phyloP scores from a whole-genome alignment of 2,888 invertebrate species.

The Apomyelois bistriatella region DNA sequence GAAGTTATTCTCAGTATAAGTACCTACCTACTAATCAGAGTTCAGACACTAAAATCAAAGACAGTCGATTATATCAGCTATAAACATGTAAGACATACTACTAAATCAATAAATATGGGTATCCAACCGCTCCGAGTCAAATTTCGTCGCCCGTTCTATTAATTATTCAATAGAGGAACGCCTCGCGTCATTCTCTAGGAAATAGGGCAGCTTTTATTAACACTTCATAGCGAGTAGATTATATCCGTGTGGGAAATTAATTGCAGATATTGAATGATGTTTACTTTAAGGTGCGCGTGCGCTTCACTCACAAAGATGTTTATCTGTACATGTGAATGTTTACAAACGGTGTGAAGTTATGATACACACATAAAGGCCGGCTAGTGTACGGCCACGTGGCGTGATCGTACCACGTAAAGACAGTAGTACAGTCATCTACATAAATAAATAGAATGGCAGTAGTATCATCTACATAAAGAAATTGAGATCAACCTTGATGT shows the following conservation, averaged over 20 bases:
- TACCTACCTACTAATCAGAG: too few species aligned
- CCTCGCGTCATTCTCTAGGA: slow-evolving; percentile 35
- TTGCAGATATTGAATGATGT: slow-evolving; percentile 35
- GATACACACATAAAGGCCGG: slow-evolving; percentile 9
- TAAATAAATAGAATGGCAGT: too few species aligned
- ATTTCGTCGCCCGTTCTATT: slow-evolving; percentile 53
- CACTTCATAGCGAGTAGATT: slow-evolving; percentile 34
- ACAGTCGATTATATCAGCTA: too few species aligned
- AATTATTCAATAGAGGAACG: slow-evolving; percentile 63
- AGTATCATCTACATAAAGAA: too few species aligned
- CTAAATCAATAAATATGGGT: slow-evolving; percentile 25
- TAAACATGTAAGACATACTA: slow-evolving; percentile 5
- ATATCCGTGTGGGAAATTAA: slow-evolving; percentile 36
- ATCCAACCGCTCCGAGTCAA: slow-evolving; percentile 37
- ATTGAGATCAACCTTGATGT: too few species aligned
- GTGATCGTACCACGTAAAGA: not conserved
- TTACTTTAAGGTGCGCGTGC: slow-evolving; percentile 43
- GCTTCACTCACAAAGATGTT: slow-evolving; percentile 17
- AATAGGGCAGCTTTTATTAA: slow-evolving; percentile 55
- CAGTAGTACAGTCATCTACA: slow-evolving; percentile 1
- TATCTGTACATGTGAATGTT: slow-evolving; percentile 18
- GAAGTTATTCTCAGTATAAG: too few species aligned
- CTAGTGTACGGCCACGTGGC: slow-evolving; percentile 12
- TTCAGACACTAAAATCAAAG: too few species aligned
- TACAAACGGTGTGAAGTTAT: slow-evolving; percentile 17